Evolutionary conservation across 2,113 vertebrate species (phyloP).

Genomic region (Sterna hirundo): DNA sequence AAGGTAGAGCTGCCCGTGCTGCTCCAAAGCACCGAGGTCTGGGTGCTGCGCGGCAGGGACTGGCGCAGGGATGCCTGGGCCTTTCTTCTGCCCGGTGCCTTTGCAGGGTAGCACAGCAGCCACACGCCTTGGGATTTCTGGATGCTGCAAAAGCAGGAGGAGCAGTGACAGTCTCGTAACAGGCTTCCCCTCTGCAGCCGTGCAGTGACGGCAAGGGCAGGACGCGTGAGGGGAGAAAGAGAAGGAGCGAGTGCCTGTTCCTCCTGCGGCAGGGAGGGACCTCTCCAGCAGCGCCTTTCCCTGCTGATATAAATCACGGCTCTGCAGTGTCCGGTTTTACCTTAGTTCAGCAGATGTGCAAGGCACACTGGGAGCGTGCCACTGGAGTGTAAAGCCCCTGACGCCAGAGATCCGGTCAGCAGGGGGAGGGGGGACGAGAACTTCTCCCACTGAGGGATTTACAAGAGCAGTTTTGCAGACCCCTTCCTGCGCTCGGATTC

Average conservation of each 20-base stretch:
- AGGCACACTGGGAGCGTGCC: background rate
- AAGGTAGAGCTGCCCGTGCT: background rate
- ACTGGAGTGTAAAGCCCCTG: background rate
- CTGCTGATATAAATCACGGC: slow-evolving; percentile 37
- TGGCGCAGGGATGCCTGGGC: background rate
- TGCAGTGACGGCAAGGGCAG: background rate
- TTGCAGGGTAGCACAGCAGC: background rate
- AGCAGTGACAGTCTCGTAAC: accelerated
- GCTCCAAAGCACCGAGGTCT: accelerated
- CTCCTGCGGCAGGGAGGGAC: slow-evolving; percentile 18
- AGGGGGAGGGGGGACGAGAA: background rate
- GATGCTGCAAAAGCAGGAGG: background rate
- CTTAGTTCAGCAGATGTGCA: slow-evolving; percentile 54
- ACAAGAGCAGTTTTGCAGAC: background rate
- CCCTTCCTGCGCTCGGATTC: background rate
- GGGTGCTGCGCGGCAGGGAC: accelerated
- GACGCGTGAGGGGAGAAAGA: background rate
- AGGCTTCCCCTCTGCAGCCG: background rate
- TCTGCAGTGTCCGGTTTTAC: slow-evolving; percentile 39
- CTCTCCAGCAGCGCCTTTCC: background rate
- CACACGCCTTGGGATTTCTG: background rate
- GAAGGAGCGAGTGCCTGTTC: background rate
- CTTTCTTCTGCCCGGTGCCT: background rate
- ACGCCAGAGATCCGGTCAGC: background rate
- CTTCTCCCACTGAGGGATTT: background rate